Percentiles rank a stretch among this genome's conserved stretches.
These are phyloP conservation scores for Andricus grossulariae DNA, from an alignment of 1,140 invertebrate genomes.

Conservation along the genomic window DNA sequence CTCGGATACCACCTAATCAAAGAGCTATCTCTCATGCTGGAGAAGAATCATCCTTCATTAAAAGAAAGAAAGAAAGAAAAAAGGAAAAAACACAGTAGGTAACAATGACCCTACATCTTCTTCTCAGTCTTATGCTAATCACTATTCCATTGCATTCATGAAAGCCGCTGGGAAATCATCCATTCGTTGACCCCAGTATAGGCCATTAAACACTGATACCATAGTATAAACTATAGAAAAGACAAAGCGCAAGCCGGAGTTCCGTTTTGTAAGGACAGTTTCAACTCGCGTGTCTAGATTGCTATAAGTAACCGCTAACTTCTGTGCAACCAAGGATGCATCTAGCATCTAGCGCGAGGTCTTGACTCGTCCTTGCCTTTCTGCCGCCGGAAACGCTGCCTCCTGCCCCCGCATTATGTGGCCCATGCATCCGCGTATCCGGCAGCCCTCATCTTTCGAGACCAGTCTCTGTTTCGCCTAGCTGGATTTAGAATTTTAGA, in stretches of 20 bases:
- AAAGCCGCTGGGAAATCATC: constrained; percentile 23
- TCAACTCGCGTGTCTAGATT: constrained; percentile 14
- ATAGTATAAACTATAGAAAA: neutral
- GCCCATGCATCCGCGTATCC: constrained; percentile 34
- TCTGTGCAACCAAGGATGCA: constrained; percentile 73
- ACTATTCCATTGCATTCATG: constrained; percentile 25
- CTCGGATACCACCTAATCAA: neutral
- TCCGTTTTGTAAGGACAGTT: constrained; percentile 23
- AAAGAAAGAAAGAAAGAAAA: constrained; percentile 7
- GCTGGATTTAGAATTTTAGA: constrained; percentile 35
- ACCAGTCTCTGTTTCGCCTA: constrained; percentile 37
- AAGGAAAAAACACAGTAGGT: neutral
- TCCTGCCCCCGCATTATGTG: constrained; percentile 43
- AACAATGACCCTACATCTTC: constrained; percentile 29
- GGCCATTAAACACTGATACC: constrained; percentile 23
- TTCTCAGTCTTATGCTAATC: constrained; percentile 24
- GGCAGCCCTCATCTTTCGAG: constrained; percentile 31
- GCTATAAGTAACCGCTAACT: constrained; percentile 57
- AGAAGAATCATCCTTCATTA: constrained; percentile 27
- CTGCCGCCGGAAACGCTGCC: constrained; percentile 66
- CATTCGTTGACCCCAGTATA: constrained; percentile 26
- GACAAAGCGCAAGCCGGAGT: constrained; percentile 17
- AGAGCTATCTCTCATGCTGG: constrained; percentile 1
- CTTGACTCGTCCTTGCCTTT: constrained; percentile 68
- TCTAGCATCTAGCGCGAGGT: constrained; percentile 74